phyloP scores from a whole-genome alignment of 2,888 invertebrate genomes.

The Ophonus ardosiacus region DNA sequence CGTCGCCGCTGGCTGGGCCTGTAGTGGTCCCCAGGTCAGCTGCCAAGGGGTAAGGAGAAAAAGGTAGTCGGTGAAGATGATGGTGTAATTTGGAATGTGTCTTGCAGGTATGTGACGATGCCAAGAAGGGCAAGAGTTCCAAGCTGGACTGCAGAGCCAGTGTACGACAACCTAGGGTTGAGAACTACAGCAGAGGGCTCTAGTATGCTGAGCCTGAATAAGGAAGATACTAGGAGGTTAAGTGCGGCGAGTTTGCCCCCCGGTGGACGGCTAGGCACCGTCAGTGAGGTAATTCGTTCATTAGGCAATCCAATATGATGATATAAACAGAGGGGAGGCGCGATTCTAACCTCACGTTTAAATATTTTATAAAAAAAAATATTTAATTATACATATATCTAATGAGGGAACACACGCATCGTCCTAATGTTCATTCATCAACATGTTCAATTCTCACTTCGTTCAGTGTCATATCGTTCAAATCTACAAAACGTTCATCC shows the following conservation, averaged over 20 bases:
- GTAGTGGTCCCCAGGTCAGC: constrained; percentile 83
- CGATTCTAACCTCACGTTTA: no score
- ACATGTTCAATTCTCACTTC: no score
- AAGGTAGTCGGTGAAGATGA: neutral
- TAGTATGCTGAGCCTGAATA: constrained; percentile 87
- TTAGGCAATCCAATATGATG: no score
- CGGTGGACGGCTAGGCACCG: neutral
- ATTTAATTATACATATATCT: no score
- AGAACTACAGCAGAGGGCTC: constrained; percentile 93
- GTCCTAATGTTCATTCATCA: no score
- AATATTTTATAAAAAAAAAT: no score
- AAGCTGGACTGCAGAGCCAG: constrained; percentile 88
- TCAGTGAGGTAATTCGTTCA: neutral
- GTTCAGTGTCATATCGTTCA: no score
- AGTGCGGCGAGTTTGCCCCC: neutral
- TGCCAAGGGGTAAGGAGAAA: neutral
- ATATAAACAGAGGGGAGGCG: no score
- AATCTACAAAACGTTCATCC: no score
- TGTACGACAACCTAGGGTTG: constrained; percentile 91
- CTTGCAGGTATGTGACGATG: constrained; percentile 81
- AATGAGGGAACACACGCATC: no score
- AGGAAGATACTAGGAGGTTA: constrained; percentile 69
- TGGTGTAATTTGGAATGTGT: no score
- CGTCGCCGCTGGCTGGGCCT: constrained; percentile 80
- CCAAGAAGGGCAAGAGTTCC: constrained; percentile 90